A percentile compares a stretch with the other conserved stretches of the same genome.
These are phyloP conservation scores for Bergia sp. DNA, from an alignment of 92 coral and sea anemone species.

Conservation along the genomic window DNA sequence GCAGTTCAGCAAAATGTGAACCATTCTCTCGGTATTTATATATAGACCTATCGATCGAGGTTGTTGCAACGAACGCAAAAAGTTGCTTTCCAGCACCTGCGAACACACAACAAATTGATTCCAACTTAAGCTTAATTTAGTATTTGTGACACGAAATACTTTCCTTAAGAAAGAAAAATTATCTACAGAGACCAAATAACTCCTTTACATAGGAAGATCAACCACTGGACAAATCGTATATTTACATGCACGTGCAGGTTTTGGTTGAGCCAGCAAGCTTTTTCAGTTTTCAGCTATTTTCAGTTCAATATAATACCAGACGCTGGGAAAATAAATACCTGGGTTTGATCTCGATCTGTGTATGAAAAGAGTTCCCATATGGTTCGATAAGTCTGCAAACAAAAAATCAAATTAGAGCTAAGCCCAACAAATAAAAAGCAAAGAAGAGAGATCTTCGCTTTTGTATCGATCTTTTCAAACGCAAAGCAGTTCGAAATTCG, in stretches of 20 bases:
- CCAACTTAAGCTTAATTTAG: background rate
- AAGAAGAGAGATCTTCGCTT: background rate
- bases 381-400: constrained; percentile 90
- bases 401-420: constrained; percentile 24
- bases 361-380: constrained; percentile 92
- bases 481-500: background rate
- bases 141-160: background rate
- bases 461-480: background rate
- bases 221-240: background rate
- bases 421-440: background rate
- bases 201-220: constrained; percentile 1
- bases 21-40: too few species aligned
- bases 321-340: constrained; percentile 35
- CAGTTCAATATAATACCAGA: background rate
- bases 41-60: background rate
- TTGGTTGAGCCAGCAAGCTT: background rate
- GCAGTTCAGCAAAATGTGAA: background rate
- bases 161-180: background rate
- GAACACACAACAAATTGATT: background rate
- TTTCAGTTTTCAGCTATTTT: background rate
- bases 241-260: constrained; percentile 33
- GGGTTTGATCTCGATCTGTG: constrained; percentile 76
- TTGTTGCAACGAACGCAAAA: background rate
- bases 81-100: background rate
- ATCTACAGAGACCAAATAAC: background rate